phyloP scores from a whole-genome alignment of 2,113 vertebrate species.

The Eclectus roratus region DNA sequence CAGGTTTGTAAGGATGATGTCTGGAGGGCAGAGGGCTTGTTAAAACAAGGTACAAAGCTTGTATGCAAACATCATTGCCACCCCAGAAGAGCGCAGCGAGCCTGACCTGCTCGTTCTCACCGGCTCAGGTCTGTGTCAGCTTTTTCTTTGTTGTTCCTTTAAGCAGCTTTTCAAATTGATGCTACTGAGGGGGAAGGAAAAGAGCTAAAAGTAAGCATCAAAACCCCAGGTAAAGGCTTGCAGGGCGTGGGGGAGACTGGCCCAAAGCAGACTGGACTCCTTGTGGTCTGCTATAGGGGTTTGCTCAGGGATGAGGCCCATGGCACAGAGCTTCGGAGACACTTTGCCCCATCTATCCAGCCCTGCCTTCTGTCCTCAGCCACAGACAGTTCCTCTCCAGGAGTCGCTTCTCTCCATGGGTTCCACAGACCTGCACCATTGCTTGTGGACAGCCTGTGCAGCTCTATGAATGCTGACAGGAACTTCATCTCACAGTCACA shows the following conservation, averaged over 20 bases:
- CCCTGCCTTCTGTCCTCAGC: background rate
- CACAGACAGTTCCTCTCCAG: background rate
- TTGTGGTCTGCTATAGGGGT: background rate
- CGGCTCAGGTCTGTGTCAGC: conserved; percentile 42
- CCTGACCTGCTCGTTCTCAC: conserved; percentile 15
- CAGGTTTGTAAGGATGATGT: background rate
- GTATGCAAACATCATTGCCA: background rate
- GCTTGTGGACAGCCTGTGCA: fast-evolving
- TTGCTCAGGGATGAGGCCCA: background rate
- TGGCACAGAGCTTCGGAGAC: background rate
- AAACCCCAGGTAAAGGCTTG: background rate
- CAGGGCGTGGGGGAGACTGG: background rate
- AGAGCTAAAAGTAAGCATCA: background rate
- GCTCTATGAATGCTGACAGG: fast-evolving
- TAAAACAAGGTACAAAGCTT: background rate
- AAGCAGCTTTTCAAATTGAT: conserved; percentile 47
- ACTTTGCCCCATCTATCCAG: no score
- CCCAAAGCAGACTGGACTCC: background rate
- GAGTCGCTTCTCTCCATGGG: background rate
- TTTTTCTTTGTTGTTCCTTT: conserved; percentile 64
- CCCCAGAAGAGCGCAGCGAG: background rate
- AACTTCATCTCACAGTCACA: fast-evolving
- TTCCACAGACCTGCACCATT: background rate
- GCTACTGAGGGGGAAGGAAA: background rate
- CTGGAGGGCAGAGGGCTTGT: background rate